Evolutionary conservation across 2,888 invertebrate species (phyloP), one percentile per base, ranked within the genome.

Genomic region (Microctonus hyperodae): DNA sequence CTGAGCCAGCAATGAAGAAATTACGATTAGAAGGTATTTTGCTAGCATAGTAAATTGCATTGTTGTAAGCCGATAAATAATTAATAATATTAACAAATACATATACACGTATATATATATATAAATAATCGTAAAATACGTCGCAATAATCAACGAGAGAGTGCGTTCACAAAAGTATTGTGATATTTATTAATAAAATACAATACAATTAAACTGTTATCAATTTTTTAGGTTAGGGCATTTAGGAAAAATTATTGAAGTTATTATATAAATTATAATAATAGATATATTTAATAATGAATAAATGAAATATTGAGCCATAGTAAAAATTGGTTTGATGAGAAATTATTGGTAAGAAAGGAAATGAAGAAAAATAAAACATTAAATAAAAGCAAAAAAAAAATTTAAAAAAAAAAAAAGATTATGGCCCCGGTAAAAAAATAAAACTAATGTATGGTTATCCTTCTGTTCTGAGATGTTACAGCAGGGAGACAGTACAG

Each of bases 401-500:
- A 51, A n/a, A n/a, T n/a, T 6, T 11, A 44, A 37, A 57, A 48
- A 48, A 23, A 50, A 53, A 50, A 31, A 44, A 53, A 55, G 31
- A 63, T 51, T 37, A 69, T 72, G 73, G 75, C 77, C 60, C 66
- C 69, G 72, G 70, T 78, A 79, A 79, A 78, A 77, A 72, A 79
- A 78, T 78, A 78, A 83, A 80, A 85, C 85, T 85, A 85, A 85
- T 85, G 80, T 83, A 82, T 83, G 81, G 82, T 84, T 85, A 85
- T 85, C 84, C 83, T 85, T 85, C 84, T 85, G 85, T 85, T 85
- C 85, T 86, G 85, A 85, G 85, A 85, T 85, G 85, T 86, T 86
- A 84, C 85, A 86, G 85, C 80, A 79, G 82, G 80, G 81, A 81
- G 83, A 83, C 82, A 81, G 81, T 83, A 83, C 83, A 83, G 82